Conservation (phyloP, 1,140 invertebrate species). For the Chelonus insularis region DNA sequence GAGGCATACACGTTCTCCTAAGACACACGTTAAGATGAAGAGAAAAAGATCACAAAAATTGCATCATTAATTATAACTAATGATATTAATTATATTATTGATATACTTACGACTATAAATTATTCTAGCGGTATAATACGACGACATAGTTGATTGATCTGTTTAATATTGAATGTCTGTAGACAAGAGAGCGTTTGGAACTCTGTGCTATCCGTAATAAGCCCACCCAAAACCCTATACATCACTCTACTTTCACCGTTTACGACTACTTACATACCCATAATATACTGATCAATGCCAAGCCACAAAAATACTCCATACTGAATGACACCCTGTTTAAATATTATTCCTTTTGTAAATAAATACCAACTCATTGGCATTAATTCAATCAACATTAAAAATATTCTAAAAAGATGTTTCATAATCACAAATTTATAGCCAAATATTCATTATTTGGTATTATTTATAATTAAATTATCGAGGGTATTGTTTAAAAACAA, state of each 20-base stretch:
- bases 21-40: conserved; percentile 19
- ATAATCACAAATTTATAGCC: no score
- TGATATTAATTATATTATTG: conserved; percentile 60
- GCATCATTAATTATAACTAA: conserved; percentile 58
- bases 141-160: conserved; percentile 61
- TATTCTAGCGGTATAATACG: conserved; percentile 59
- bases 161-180: conserved; percentile 63
- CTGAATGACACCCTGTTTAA: no score
- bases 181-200: conserved; percentile 61
- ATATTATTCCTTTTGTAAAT: no score
- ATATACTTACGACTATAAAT: conserved; percentile 60
- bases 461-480: no score
- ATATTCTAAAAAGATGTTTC: no score
- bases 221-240: conserved; percentile 33
- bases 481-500: no score
- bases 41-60: conserved; percentile 40
- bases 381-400: no score
- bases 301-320: no score
- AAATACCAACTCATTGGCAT: no score
- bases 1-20: conserved; percentile 25
- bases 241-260: conserved; percentile 26
- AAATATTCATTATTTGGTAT: no score
- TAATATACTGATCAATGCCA: no score
- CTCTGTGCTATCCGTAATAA: conserved; percentile 57
- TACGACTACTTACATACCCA: not conserved